These are phyloP conservation scores for Anniella stebbinsi DNA, from an alignment of 2,797 vertebrate species.

Conservation along the genomic window DNA sequence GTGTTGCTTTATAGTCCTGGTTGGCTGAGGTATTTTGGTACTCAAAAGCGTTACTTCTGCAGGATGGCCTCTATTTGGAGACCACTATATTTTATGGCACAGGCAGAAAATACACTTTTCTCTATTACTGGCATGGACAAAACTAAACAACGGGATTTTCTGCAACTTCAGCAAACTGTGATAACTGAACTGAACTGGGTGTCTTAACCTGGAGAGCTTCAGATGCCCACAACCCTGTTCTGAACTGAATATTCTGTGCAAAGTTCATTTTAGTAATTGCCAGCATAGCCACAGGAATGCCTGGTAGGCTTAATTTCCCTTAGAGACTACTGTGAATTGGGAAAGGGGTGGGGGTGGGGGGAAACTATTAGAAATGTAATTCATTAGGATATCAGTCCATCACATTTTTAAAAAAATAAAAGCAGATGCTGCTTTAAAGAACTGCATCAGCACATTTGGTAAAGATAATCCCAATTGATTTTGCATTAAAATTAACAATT, in stretches of 20 bases:
- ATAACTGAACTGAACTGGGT: neutral
- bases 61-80: neutral
- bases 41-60: neutral
- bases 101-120: neutral
- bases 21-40: neutral
- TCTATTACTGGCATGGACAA: neutral
- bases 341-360: too few relatives aligned
- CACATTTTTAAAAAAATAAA: too few relatives aligned
- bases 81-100: neutral
- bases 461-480: conserved; percentile 65
- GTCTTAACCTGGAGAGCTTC: neutral
- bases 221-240: neutral
- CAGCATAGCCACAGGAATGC: neutral
- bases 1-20: neutral
- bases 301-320: conserved; percentile 1
- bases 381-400: neutral
- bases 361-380: neutral
- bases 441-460: conserved; percentile 40
- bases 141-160: neutral
- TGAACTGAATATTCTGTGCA: neutral
- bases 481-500: conserved; percentile 59
- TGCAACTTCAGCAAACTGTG: neutral
- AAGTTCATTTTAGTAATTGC: conserved; percentile 9
- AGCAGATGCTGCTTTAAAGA: conserved; percentile 14
- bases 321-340: neutral